These are phyloP conservation scores for Malthinus seriepunctatus DNA, from an alignment of 2,888 invertebrate genomes.

Conservation along the genomic window DNA sequence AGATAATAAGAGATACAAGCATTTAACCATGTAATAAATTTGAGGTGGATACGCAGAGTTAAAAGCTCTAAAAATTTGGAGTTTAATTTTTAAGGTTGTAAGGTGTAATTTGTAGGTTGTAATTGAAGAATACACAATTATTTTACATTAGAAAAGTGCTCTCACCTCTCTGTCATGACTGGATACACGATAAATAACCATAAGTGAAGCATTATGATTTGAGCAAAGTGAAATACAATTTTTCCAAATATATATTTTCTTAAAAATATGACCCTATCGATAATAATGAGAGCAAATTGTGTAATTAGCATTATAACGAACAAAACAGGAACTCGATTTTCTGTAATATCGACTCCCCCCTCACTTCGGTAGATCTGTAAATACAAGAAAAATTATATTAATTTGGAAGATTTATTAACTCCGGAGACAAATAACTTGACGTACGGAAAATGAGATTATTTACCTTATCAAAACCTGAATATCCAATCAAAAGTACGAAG, in stretches of 20 bases:
- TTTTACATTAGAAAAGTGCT: neutral
- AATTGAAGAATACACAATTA: too few relatives aligned
- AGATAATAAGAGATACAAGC: slow-evolving; percentile 92
- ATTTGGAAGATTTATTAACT: too few relatives aligned
- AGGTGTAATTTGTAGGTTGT: too few relatives aligned
- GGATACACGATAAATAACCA: slow-evolving; percentile 99
- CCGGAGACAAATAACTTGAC: too few relatives aligned
- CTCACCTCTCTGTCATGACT: slow-evolving; percentile 85
- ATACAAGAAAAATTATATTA: slow-evolving; percentile 6
- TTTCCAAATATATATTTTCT: slow-evolving; percentile 91
- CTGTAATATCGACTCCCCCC: slow-evolving; percentile 86
- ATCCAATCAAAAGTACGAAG: slow-evolving; percentile 94
- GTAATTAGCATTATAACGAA: slow-evolving; percentile 95
- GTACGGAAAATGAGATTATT: slow-evolving; percentile 51
- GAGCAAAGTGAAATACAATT: slow-evolving; percentile 87
- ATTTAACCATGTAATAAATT: slow-evolving; percentile 97
- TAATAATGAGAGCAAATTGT: slow-evolving; percentile 92
- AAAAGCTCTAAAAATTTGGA: slow-evolving; percentile 66
- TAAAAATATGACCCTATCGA: slow-evolving; percentile 94
- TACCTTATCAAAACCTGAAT: slow-evolving; percentile 95
- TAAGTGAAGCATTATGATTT: slow-evolving; percentile 88
- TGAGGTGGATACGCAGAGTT: slow-evolving; percentile 85
- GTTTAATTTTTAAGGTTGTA: neutral
- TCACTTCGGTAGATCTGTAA: slow-evolving; percentile 83
- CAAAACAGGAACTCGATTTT: slow-evolving; percentile 94